Evolutionary conservation across 2,113 vertebrate genomes (phyloP).

Genomic region (Gracilinanus agilis): DNA sequence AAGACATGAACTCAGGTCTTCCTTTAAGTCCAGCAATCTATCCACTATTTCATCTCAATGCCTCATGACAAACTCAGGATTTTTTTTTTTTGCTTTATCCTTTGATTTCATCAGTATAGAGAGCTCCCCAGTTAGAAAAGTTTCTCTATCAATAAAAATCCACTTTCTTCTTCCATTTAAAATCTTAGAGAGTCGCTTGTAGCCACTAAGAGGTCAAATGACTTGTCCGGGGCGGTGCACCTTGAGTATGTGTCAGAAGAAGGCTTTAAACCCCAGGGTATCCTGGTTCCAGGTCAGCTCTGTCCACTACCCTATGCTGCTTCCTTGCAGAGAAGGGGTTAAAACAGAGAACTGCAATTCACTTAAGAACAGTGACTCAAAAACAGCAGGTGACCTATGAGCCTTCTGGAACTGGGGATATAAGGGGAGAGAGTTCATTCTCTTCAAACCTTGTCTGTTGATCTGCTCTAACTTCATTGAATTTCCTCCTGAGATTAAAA

Average conservation of each 20-base stretch:
- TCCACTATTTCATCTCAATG: background rate
- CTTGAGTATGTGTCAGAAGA: background rate
- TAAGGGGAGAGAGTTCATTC: background rate
- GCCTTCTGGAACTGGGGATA: background rate
- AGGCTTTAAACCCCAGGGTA: background rate
- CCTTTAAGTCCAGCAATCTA: background rate
- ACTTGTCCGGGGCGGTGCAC: background rate
- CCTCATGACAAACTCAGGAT: background rate
- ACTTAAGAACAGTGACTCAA: background rate
- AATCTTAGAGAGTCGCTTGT: background rate
- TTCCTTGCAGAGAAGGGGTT: background rate
- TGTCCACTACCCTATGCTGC: background rate
- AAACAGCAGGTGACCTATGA: background rate
- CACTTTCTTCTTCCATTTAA: background rate
- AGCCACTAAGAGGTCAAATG: background rate
- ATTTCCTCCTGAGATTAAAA: background rate
- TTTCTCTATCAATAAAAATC: background rate
- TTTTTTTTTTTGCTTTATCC: background rate
- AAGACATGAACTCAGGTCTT: background rate
- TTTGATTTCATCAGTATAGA: background rate
- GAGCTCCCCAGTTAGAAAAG: background rate
- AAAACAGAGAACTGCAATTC: background rate
- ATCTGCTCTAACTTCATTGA: background rate
- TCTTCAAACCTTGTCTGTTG: background rate
- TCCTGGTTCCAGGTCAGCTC: background rate